phyloP scores from a whole-genome alignment of 2,797 vertebrate species.

The Chelon auratus region DNA sequence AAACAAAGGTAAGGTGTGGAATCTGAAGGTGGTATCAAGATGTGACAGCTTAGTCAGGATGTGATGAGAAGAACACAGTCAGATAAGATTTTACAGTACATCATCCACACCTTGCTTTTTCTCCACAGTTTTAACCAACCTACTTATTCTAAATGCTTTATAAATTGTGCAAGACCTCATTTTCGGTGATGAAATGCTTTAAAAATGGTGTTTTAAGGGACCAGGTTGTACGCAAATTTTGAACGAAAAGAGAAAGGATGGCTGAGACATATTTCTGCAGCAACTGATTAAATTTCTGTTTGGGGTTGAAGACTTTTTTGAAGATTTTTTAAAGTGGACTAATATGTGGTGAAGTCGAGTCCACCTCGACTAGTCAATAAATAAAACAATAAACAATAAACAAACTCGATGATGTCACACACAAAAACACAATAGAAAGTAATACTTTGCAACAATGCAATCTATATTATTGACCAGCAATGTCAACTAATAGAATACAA shows the following conservation, averaged over 20 bases:
- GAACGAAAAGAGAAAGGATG: not conserved
- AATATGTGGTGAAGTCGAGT: no score
- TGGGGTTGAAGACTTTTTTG: no score
- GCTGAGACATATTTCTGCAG: no score
- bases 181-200: constrained; percentile 15
- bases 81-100: constrained; percentile 6
- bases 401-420: no score
- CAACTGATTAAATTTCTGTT: not conserved
- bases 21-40: constrained; percentile 15
- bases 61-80: constrained; percentile 15
- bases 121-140: not conserved
- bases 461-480: no score
- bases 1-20: constrained; percentile 36
- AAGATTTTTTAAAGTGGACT: no score
- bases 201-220: not conserved
- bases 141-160: not conserved
- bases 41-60: constrained; percentile 22
- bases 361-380: no score
- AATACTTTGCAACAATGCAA: no score
- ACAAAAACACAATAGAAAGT: no score
- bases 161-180: not conserved
- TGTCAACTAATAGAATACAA: no score
- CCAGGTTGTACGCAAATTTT: not conserved
- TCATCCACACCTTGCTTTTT: constrained; percentile 4
- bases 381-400: no score